Conservation (phyloP, 2,797 vertebrate genomes). For the Rhyacichthys aspro region DNA sequence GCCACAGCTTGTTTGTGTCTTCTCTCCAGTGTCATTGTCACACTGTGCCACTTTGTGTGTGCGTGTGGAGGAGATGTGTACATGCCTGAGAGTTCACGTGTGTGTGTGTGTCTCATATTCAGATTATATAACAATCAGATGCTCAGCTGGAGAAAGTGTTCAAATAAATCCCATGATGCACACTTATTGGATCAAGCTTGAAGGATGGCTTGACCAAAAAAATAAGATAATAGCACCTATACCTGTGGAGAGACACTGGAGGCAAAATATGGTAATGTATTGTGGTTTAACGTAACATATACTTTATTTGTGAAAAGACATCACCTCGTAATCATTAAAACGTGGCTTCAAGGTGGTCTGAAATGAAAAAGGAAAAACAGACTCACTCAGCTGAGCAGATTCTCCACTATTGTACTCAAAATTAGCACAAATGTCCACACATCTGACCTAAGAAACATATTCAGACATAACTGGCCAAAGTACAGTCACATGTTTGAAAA, state of each 20-base stretch:
- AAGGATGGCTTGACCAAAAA: slow-evolving; percentile 43
- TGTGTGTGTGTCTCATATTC: slow-evolving; percentile 35
- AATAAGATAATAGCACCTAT: slow-evolving; percentile 35
- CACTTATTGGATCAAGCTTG: slow-evolving; percentile 37
- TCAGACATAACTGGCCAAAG: no score
- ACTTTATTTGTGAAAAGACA: no score
- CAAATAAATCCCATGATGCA: slow-evolving; percentile 44
- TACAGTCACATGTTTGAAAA: no score
- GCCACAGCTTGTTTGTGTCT: slow-evolving; percentile 66
- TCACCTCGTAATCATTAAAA: no score
- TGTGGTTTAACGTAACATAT: no score
- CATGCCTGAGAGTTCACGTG: background rate
- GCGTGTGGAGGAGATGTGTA: slow-evolving; percentile 10
- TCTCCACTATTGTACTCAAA: no score
- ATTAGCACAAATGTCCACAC: no score
- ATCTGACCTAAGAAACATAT: no score
- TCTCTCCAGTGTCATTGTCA: slow-evolving; percentile 58
- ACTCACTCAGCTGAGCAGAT: no score
- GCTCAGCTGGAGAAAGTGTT: slow-evolving; percentile 58
- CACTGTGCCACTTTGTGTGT: slow-evolving; percentile 31
- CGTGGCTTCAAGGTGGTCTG: no score
- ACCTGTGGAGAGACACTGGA: slow-evolving; percentile 24
- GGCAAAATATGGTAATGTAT: slow-evolving; percentile 8
- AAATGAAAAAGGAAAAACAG: no score
- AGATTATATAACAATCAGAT: slow-evolving; percentile 63